Evolutionary conservation across 2,888 invertebrate species (phyloP), one percentile per base, ranked within the genome.

Genomic region (Amphipyra tragopoginis): DNA sequence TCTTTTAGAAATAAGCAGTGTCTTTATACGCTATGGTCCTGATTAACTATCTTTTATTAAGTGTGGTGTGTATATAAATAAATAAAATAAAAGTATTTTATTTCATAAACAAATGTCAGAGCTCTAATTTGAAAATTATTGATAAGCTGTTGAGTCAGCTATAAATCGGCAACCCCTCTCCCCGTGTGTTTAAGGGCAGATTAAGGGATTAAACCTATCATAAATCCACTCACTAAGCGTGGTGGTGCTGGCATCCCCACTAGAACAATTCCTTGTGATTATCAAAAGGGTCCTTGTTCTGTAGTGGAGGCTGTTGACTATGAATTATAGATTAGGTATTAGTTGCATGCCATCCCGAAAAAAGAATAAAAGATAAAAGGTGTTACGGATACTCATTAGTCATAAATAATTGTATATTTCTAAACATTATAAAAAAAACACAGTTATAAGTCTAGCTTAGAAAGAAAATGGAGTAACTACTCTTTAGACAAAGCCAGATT

Each of bases 181-280:
- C 44, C 48, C 48, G 40, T 57, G 66, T 65, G 66, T 53, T 58
- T 65, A 68, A 67, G 58, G 45, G 53, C 53, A 65, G 66, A 68
- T 68, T 68, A 58, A 53, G 29, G 53, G 42, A 49, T 58, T 65
- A 53, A 45, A 57, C n/a, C 52, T 47, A 39, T 50, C 68, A 68
- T 68, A 68, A 72, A 68, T 68, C 59, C 15, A 11, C 21, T n/a
- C 26, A 47, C 38, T 45, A 53, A 65, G 52, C 53, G 49, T 52
- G 45, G 58, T 72, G 68, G 53, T 65, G 47, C 45, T 58, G 68
- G 72, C 66, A 65, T 58, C 42, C 49, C 48, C 56, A 49, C 15
- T 40, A 53, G 72, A 72, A 65, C 58, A 39, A 72, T 58, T 53
- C 38, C 49, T 65, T 38, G 49, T 72, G 49, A 72, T 72, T 72